These are phyloP conservation scores for Aplysia californica DNA, from an alignment of 1,140 invertebrate genomes.

Conservation along the genomic window DNA sequence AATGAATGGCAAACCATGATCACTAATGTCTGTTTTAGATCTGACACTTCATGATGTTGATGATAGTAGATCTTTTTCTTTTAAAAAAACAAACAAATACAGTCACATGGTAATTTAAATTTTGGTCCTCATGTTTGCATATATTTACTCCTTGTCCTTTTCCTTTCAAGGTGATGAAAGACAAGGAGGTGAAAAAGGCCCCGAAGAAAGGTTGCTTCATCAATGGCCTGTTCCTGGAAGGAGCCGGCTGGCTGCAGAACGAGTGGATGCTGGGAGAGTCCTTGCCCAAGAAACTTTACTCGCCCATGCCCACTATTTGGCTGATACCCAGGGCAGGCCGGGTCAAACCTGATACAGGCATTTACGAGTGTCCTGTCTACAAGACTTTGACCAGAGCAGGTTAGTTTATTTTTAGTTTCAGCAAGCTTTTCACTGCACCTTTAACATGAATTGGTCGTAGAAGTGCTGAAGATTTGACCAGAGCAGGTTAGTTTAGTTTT, in stretches of 20 bases:
- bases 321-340: conserved; percentile 51
- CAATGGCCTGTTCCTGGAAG: conserved; percentile 66
- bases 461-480: no score
- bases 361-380: conserved; percentile 65
- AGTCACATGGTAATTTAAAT: no score
- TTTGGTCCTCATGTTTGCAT: no score
- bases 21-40: no score
- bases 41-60: no score
- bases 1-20: no score
- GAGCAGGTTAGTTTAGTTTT: conserved; percentile 54
- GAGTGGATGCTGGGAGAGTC: conserved; percentile 60
- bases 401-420: conserved; percentile 34
- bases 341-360: conserved; percentile 30
- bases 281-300: conserved; percentile 66
- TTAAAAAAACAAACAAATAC: no score
- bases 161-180: no score
- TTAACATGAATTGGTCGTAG: no score
- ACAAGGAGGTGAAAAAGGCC: conserved; percentile 42
- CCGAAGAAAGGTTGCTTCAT: conserved; percentile 68
- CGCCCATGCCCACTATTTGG: conserved; percentile 65
- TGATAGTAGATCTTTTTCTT: no score
- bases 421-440: no score
- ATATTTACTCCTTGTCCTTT: no score
- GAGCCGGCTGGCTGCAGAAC: conserved; percentile 63
- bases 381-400: conserved; percentile 65